Percentiles rank a stretch among this genome's conserved stretches.
Conservation (phyloP, 2,797 vertebrate genomes). For the Nothura maculosa region DNA sequence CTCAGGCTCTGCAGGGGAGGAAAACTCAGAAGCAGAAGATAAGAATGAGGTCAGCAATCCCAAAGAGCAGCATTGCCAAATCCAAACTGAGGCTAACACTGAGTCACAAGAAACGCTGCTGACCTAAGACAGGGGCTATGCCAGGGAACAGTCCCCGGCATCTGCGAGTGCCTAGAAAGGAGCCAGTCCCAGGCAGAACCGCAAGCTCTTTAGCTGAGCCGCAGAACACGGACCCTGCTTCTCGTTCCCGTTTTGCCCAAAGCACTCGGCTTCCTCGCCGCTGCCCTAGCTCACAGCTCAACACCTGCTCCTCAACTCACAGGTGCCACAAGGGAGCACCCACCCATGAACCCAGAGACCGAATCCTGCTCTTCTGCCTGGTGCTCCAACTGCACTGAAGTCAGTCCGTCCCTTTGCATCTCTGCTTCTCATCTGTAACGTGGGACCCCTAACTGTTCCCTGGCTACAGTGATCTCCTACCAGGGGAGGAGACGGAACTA, state of each 20-base stretch:
- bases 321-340: no score
- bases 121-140: background rate
- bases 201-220: background rate
- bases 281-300: background rate
- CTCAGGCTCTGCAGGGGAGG: background rate
- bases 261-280: background rate
- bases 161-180: background rate
- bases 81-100: background rate
- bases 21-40: background rate
- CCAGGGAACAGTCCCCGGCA: background rate
- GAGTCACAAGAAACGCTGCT: constrained; percentile 30
- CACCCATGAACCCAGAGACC: no score
- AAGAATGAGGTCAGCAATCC: background rate
- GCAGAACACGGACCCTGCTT: background rate
- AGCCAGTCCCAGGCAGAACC: background rate
- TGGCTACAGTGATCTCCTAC: background rate
- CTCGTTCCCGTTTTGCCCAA: background rate
- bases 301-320: background rate
- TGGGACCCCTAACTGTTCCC: background rate
- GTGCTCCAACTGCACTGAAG: no score
- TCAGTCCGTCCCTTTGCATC: fast-evolving
- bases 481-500: background rate
- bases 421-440: fast-evolving
- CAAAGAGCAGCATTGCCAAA: background rate
- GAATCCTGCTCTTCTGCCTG: background rate